Evolutionary conservation across 1,140 invertebrate species (phyloP), one percentile per base, ranked within the genome.

Genomic region (Dendrolimus kikuchii): DNA sequence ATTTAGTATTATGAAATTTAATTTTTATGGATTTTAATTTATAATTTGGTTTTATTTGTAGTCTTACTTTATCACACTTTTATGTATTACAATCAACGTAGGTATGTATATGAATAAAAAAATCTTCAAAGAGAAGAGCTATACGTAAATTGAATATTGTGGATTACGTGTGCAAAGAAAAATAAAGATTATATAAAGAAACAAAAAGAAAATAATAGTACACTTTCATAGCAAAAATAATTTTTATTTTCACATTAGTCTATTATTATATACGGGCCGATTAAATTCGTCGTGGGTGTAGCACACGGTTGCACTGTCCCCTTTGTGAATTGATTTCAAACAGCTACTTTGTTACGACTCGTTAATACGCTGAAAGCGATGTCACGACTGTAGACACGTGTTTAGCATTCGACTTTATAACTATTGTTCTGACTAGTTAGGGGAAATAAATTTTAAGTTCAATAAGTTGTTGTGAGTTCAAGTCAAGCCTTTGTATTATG

Each of bases 331-430:
- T 67, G 55, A 60, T 83, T 73, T 77, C 66, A 66, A 68, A 74
- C 68, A 59, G 60, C 71, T 73, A 74, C 72, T 67, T 74, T 79
- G 70, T 77, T 74, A 69, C 59, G 56, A 63, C 47, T 75, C 66
- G 44, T 61, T 68, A 68, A 67, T 70, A 76, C 64, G 66, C 74
- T 71, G 70, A 65, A 73, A 64, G 64, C 66, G 63, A 74, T 74
- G 81, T 81, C 71, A 72, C 67, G 62, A 70, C 64, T 61, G 70
- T 74, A 77, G 81, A 81, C 81, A 78, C 78, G 78, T 81, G 78
- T 81, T 80, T 79, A 81, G 75, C 62, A 74, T 80, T 66, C 71
- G 69, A 77, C 75, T 81, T 74, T 76, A 77, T 68, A 70, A 61
- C 71, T 52, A 75, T 81, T 81, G 78, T 84, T 60, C 64, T 45